Conservation (phyloP, 2,797 vertebrate genomes). For the Alouatta caraya region DNA sequence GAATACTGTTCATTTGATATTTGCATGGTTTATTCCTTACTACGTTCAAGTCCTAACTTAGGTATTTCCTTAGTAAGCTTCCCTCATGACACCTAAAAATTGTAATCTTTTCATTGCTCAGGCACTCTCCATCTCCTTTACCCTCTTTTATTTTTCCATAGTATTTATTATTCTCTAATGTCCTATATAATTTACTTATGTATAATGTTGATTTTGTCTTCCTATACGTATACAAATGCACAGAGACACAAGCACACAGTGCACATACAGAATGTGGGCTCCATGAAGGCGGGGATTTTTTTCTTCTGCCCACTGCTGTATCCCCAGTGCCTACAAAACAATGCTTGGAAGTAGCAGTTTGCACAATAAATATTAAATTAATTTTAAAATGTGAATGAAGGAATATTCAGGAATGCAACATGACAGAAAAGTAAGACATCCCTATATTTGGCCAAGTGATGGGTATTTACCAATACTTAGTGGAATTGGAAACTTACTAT, state of each 20-base stretch:
- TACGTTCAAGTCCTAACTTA: not conserved
- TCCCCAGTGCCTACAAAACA: not conserved
- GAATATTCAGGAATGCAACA: not conserved
- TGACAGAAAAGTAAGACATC: not conserved
- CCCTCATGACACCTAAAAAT: not conserved
- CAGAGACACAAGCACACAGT: not conserved
- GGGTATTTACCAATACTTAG: not conserved
- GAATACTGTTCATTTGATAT: not conserved
- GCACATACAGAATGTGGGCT: not conserved
- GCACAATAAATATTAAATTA: not conserved
- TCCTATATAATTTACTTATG: not conserved
- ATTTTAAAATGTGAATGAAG: not conserved
- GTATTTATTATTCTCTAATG: not conserved
- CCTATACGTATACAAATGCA: not conserved
- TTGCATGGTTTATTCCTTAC: no score
- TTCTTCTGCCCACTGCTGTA: not conserved
- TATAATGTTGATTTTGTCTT: not conserved
- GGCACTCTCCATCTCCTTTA: not conserved
- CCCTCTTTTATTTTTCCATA: not conserved
- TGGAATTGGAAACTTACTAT: not conserved
- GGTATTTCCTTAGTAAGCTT: not conserved
- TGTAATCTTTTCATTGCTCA: not conserved
- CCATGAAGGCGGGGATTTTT: not conserved
- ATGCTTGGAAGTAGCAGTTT: not conserved
- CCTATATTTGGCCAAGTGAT: not conserved